phyloP scores from a whole-genome alignment of 2,797 vertebrate species.

The Liasis olivaceus region DNA sequence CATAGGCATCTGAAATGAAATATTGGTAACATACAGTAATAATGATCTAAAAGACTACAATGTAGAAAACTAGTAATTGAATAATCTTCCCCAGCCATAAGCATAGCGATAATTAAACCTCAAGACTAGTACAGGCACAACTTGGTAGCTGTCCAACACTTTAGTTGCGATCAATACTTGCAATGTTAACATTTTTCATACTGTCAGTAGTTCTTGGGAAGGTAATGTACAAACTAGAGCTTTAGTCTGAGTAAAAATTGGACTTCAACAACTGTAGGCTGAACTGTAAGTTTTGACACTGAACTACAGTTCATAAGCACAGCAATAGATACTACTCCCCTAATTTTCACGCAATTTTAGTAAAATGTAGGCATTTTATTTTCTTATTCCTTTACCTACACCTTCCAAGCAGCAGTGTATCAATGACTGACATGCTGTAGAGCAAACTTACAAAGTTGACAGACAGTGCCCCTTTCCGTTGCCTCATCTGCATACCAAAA shows the following conservation, averaged over 20 bases:
- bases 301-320: background rate
- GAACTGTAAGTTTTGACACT: background rate
- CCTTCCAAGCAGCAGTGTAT: background rate
- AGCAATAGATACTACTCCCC: background rate
- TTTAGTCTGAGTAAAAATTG: background rate
- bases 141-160: background rate
- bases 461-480: slow-evolving; percentile 92
- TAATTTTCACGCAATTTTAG: background rate
- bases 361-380: background rate
- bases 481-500: slow-evolving; percentile 97
- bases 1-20: background rate
- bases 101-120: background rate
- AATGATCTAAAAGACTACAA: background rate
- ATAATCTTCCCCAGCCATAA: background rate
- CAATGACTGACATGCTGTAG: slow-evolving; percentile 9
- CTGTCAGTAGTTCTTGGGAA: background rate
- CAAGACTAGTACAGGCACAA: background rate
- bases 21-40: background rate
- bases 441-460: slow-evolving; percentile 95
- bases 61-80: background rate
- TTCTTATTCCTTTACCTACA: background rate
- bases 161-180: background rate
- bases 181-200: background rate
- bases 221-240: background rate
- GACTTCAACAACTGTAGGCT: background rate